Base-by-base conservation (phyloP, 1,140 invertebrate genomes). In the Drosophila takahashii region DNA sequence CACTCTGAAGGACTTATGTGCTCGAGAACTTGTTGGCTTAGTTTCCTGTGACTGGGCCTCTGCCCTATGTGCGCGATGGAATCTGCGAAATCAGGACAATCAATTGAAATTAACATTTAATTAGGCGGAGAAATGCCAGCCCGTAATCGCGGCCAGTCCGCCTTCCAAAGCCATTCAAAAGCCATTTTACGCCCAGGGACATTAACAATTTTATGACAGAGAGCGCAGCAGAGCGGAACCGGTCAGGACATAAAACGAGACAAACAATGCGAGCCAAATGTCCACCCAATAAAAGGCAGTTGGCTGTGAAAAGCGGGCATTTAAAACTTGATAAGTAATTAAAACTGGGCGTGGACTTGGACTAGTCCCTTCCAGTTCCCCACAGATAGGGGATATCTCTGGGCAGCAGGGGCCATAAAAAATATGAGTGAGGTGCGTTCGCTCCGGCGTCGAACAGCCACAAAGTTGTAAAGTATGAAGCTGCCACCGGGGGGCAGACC, bases 311-410 rank as follows among this genome's bases (percentile, higher is more conserved):
- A 71, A 76, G 75, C 75, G 70, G 64, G 50, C 70, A 70, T 83
- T 89, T 87, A 73, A 87, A 87, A 72, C 85, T 83, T 89, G 84
- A 87, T 87, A 83, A 87, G 84, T 87, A 87, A 87, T 87, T 87
- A 87, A 86, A 64, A 58, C 34, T 22, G 41, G 51, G 39, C 56
- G 48, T 34, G 39, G 18, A 39, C 15, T 42, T 27, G 32, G 47
- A 39, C 34, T 16, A 27, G 32, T 39, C 34, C 15, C 3, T 7
- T n/a, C n/a, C 15, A 8, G 2, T 4, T 2, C 18, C 15, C 44
- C 44, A n/a, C n/a, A 70, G 34, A 47, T 48, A 37, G 41, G 18
- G 51, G 42, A 70, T 70, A 70, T 70, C 64, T 37, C 65, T 34
- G 39, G 64, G 22, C 66, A 69, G 51, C 65, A 15, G 61, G 50